These are phyloP conservation scores for Alaudala cheleensis DNA, from an alignment of 2,113 vertebrate genomes.

Conservation along the genomic window DNA sequence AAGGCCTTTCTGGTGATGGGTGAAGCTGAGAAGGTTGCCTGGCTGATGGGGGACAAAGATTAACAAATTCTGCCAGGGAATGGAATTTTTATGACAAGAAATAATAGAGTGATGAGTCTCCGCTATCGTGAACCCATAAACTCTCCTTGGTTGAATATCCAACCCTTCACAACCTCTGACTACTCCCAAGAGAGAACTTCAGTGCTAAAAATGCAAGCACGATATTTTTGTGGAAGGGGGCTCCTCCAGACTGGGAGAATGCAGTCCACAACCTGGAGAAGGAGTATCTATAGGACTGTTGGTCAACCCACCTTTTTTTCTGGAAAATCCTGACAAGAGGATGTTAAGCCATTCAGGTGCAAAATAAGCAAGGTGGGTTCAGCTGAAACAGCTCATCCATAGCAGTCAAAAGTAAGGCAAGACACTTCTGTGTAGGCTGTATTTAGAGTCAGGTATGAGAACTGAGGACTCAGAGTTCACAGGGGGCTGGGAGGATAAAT, in stretches of 20 bases:
- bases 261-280: neutral
- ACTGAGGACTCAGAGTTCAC: neutral
- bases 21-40: neutral
- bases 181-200: neutral
- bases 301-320: neutral
- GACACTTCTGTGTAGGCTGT: neutral
- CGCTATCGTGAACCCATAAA: neutral
- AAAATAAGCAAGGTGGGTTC: neutral
- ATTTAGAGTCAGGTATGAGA: accelerated
- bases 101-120: neutral
- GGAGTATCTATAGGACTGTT: neutral
- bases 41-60: neutral
- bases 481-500: neutral
- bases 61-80: neutral
- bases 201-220: neutral
- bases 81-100: neutral
- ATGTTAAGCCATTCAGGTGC: neutral
- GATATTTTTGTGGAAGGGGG: neutral
- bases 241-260: neutral
- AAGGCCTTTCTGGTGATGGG: neutral
- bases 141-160: neutral
- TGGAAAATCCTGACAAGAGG: neutral
- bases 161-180: neutral
- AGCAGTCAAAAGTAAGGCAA: neutral
- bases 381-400: neutral